These are phyloP conservation scores for Zeus faber DNA, from an alignment of 2,113 vertebrate genomes.

Conservation along the genomic window DNA sequence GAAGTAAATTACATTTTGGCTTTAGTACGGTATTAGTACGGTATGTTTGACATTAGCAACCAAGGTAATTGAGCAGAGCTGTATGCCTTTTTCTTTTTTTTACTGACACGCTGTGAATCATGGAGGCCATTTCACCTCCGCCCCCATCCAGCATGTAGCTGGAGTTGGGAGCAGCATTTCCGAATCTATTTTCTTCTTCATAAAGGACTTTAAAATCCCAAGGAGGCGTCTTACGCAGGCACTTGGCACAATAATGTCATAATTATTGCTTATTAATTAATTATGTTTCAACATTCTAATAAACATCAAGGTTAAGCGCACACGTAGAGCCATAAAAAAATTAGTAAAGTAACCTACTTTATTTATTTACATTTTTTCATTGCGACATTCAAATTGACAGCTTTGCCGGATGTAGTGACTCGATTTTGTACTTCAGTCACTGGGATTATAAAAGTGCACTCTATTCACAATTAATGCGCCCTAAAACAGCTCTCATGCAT, in stretches of 20 bases:
- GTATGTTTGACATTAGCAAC: not conserved
- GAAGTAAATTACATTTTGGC: not conserved
- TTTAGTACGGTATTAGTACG: not conserved
- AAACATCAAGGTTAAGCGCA: constrained; percentile 52
- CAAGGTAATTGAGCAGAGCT: not conserved
- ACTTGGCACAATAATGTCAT: constrained; percentile 36
- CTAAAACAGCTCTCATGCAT: constrained; percentile 18
- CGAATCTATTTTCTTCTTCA: not conserved
- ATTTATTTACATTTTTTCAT: constrained; percentile 37
- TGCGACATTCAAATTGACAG: constrained; percentile 27
- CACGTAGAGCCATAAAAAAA: no score
- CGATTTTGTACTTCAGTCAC: constrained; percentile 48
- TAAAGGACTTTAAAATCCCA: constrained; percentile 10
- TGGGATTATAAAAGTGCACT: constrained; percentile 46
- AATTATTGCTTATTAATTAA: constrained; percentile 59
- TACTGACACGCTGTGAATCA: no score
- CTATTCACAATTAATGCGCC: constrained; percentile 25
- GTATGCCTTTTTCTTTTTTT: no score
- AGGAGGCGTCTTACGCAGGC: constrained; percentile 14
- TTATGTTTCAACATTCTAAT: constrained; percentile 50
- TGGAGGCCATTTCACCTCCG: no score
- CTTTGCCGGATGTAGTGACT: constrained; percentile 29
- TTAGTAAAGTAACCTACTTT: constrained; percentile 50
- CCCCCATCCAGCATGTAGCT: no score
- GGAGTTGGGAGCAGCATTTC: no score